These are phyloP conservation scores for Coecobrya sp. DNA, from an alignment of 2,888 invertebrate genomes.

Conservation along the genomic window DNA sequence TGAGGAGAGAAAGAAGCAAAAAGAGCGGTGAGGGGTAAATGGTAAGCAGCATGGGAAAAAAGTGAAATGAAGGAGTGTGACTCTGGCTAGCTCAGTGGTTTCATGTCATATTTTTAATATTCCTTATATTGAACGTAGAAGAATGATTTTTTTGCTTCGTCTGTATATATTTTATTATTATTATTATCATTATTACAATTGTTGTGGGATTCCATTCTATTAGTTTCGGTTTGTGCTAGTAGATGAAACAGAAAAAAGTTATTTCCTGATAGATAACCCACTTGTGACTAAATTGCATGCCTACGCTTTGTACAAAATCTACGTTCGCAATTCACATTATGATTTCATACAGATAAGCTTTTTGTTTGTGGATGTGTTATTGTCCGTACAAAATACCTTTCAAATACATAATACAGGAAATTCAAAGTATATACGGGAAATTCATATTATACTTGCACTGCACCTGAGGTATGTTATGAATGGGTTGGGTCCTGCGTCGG, in stretches of 20 bases:
- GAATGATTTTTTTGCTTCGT: neutral
- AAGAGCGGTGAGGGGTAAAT: constrained; percentile 25
- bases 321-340: neutral
- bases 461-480: neutral
- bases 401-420: neutral
- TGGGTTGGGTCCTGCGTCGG: constrained; percentile 40
- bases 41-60: constrained; percentile 26
- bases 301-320: constrained; percentile 44
- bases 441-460: neutral
- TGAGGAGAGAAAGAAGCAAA: neutral
- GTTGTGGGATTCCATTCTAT: neutral
- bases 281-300: constrained; percentile 48
- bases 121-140: no score
- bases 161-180: constrained; percentile 2
- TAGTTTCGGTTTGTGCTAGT: constrained; percentile 15
- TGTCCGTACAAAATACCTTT: neutral
- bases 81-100: neutral
- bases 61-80: neutral
- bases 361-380: constrained; percentile 27
- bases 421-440: neutral
- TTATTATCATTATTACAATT: neutral
- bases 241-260: constrained; percentile 67
- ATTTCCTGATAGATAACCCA: constrained; percentile 75
- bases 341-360: constrained; percentile 34
- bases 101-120: neutral